Evolutionary conservation across 2,797 vertebrate genomes (phyloP), one percentile per base, ranked within the genome.

Genomic region (Eleutherodactylus coqui): DNA sequence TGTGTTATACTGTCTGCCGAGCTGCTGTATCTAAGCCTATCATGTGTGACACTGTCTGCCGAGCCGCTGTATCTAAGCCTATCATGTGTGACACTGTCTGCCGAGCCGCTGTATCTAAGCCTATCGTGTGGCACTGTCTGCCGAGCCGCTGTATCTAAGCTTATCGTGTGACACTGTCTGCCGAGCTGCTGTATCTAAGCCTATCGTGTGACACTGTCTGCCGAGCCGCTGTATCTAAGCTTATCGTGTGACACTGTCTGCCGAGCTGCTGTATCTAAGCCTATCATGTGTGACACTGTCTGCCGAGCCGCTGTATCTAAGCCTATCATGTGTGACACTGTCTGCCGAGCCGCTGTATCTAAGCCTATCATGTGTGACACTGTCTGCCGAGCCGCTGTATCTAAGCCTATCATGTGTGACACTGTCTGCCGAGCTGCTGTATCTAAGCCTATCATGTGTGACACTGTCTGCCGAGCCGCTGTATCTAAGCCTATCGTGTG

Each of bases 181-280:
- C 64, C 10, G 62, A 21, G 29, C 34, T 69, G 64, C n/a, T 36
- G 64, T 69, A 69, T 69, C 64, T 69, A 69, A 69, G 7, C 64
- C 64, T 69, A 19, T 69, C 5, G 34, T 21, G 17, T 38, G 34
- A 69, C 38, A 36, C 64, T 19, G 64, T 10, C 17, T 69, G n/a
- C 60, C 7, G 29, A 64, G 11, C 4, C 17, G 16, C n/a, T 64
- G 60, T 17, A 64, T 32, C 60, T 64, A 64, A 32, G 5, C 29
- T 29, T 17, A 17, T 17, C 27, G 60, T 64, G 29, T 60, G 58
- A 60, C 29, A 60, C 58, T 60, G 58, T 34, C 60, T 64, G 29
- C 14, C 6, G 10, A 16, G n/a, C n/a, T n/a, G n/a, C n/a, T n/a
- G n/a, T n/a, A n/a, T n/a, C n/a, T n/a, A n/a, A n/a, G n/a, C n/a